These are phyloP conservation scores for Dasypogon diadema DNA, from an alignment of 2,888 invertebrate species.

Conservation along the genomic window DNA sequence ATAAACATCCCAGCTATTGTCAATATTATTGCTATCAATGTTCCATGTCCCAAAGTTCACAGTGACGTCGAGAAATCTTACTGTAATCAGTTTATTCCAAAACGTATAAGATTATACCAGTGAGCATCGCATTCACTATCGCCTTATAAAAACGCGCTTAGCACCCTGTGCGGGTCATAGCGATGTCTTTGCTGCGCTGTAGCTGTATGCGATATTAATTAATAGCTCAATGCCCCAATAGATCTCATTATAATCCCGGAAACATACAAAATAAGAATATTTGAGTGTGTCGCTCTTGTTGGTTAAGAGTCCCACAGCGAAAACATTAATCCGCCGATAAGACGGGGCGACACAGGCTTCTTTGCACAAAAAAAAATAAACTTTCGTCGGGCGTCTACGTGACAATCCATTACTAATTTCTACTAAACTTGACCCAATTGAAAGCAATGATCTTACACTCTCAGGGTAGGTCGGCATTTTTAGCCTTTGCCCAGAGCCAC, in stretches of 20 bases:
- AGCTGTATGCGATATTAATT: constrained; percentile 19
- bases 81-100: constrained; percentile 35
- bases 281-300: constrained; percentile 17
- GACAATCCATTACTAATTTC: not conserved
- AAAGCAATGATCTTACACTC: not conserved
- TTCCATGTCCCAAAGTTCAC: constrained; percentile 35
- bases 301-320: not conserved
- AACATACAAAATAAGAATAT: constrained; percentile 40
- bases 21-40: constrained; percentile 31
- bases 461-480: not conserved
- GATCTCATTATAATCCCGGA: constrained; percentile 34
- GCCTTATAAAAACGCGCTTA: constrained; percentile 21
- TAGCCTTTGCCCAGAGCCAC: not conserved
- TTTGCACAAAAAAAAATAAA: no score
- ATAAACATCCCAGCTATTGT: constrained; percentile 25
- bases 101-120: constrained; percentile 39
- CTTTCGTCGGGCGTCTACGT: no score
- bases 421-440: constrained; percentile 37
- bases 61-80: constrained; percentile 23
- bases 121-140: not conserved
- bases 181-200: constrained; percentile 8
- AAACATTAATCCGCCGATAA: constrained; percentile 10
- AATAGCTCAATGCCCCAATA: constrained; percentile 36
- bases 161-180: constrained; percentile 18
- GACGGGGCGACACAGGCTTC: not conserved